Evolutionary conservation across 2,888 invertebrate genomes (phyloP).

Genomic region (Tipula unca): DNA sequence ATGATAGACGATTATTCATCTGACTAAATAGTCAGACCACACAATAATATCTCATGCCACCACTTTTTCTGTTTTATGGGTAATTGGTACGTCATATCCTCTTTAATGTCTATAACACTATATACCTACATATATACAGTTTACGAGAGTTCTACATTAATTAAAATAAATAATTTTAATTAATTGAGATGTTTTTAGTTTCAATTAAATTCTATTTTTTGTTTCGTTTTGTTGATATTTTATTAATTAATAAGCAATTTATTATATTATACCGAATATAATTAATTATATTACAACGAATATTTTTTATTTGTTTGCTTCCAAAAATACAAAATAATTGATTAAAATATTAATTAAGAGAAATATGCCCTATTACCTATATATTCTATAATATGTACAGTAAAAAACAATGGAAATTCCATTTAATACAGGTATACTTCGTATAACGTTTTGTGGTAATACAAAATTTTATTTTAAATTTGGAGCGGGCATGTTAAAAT

Average conservation of each 20-base stretch:
- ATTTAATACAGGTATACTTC: too few relatives aligned
- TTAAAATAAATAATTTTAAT: neutral
- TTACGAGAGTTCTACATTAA: neutral
- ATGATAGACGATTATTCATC: neutral
- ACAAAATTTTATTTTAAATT: too few relatives aligned
- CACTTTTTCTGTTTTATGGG: neutral
- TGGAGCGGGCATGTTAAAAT: too few relatives aligned
- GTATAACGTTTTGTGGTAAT: too few relatives aligned
- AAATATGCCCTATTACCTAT: neutral
- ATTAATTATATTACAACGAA: neutral
- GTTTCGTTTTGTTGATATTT: too few relatives aligned
- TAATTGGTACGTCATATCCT: neutral
- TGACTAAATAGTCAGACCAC: neutral
- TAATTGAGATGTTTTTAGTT: neutral
- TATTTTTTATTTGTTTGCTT: neutral
- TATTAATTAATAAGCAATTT: neutral
- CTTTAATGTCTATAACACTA: neutral
- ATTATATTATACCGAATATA: neutral
- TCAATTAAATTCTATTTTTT: neutral
- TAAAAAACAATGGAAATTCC: too few relatives aligned
- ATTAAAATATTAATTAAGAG: neutral
- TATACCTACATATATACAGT: neutral
- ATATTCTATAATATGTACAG: neutral
- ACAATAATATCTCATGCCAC: neutral
- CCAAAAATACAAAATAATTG: neutral